Percentiles rank a stretch among this genome's conserved stretches.
These are phyloP conservation scores for Oplegnathus fasciatus DNA, from an alignment of 2,113 vertebrate genomes.

Conservation along the genomic window DNA sequence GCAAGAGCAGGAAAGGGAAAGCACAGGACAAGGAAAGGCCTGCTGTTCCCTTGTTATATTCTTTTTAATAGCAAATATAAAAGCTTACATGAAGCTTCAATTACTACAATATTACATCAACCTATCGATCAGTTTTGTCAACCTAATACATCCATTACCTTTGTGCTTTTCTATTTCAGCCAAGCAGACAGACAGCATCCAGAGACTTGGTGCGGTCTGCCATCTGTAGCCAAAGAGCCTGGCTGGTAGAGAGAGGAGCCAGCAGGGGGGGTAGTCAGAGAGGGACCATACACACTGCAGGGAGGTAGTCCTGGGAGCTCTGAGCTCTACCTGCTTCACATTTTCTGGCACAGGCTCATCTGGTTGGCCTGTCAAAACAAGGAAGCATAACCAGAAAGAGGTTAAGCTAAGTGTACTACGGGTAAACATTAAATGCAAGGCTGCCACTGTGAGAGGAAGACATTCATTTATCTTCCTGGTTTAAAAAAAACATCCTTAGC, in stretches of 20 bases:
- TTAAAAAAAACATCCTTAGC: background rate
- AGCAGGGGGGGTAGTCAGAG: conserved; percentile 41
- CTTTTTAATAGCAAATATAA: background rate
- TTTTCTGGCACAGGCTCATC: conserved; percentile 19
- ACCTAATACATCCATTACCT: conserved; percentile 42
- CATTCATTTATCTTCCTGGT: too few species aligned
- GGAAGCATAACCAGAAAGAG: background rate
- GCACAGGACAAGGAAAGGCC: too few species aligned
- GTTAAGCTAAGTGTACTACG: too few species aligned
- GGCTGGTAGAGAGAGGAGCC: conserved; percentile 50
- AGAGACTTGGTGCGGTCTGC: conserved; percentile 58
- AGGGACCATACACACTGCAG: conserved; percentile 56
- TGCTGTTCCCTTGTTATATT: background rate
- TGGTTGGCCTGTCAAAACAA: conserved; percentile 30
- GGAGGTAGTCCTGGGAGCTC: conserved; percentile 39
- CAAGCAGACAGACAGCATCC: conserved; percentile 80
- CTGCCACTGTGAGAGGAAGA: too few species aligned
- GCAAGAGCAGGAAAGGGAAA: background rate
- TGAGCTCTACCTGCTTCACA: conserved; percentile 63
- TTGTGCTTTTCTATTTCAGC: conserved; percentile 83
- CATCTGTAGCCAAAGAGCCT: conserved; percentile 50
- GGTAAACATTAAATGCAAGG: too few species aligned
- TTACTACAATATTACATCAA: background rate
- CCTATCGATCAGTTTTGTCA: background rate
- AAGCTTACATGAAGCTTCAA: background rate